Evolutionary conservation across 1,140 invertebrate species (phyloP).

Genomic region (Paracyclopina nana): DNA sequence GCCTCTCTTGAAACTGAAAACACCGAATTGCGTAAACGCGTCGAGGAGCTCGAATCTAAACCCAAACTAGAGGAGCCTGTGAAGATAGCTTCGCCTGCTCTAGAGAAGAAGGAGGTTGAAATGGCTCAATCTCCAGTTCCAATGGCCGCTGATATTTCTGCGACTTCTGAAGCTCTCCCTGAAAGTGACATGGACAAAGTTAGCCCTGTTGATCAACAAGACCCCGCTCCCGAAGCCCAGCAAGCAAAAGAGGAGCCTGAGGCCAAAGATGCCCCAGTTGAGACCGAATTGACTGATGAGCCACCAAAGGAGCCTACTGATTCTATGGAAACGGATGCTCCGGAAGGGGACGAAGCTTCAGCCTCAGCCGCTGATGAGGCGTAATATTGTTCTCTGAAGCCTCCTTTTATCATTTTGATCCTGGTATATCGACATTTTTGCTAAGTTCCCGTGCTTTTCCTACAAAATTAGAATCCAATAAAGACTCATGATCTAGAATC

Average conservation of each 20-base stretch:
- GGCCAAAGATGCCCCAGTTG: constrained; percentile 17
- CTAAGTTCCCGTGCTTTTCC: too few relatives aligned
- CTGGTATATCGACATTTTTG: too few relatives aligned
- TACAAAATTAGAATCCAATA: too few relatives aligned
- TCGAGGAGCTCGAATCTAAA: background rate
- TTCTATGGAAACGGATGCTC: too few relatives aligned
- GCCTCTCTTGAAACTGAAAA: background rate
- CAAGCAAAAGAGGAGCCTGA: background rate
- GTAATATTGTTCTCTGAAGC: too few relatives aligned
- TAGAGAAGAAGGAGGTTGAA: background rate
- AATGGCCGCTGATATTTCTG: background rate
- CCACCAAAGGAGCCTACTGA: too few relatives aligned
- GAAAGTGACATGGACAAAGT: background rate
- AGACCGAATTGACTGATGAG: background rate
- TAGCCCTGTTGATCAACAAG: background rate
- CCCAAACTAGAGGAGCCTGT: background rate
- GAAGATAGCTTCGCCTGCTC: background rate
- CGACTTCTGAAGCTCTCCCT: background rate
- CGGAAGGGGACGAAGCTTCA: too few relatives aligned
- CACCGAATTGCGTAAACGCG: background rate
- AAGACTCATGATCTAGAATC: too few relatives aligned
- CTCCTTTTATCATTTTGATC: too few relatives aligned
- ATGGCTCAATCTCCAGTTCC: background rate
- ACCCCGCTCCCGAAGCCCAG: background rate
- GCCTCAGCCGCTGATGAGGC: too few relatives aligned